Evolutionary conservation across 2,888 invertebrate species (phyloP), one percentile per base, ranked within the genome.

Genomic region (Autographa pulchrina): DNA sequence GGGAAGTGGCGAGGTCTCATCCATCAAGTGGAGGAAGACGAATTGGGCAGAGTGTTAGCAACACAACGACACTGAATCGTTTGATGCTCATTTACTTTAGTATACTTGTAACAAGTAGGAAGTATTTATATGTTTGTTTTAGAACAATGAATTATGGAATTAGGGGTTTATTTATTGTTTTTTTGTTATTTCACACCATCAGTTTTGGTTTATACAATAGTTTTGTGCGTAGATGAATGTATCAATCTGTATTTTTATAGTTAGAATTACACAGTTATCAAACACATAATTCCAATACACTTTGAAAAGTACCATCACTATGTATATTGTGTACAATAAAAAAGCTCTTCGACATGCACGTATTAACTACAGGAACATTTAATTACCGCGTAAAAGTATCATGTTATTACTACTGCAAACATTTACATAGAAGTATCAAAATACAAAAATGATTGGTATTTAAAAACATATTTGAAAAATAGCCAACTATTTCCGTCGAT

Each of bases 1-100:
- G 92, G 92, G 88, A 89, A 93, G 93, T 92, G 93, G 90, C 86
- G 92, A 88, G 85, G 88, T 85, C 85, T 89, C 94, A 95, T 95
- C 94, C 91, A 95, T 95, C 95, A 94, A 90, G 87, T 65, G 78
- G 87, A 85, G 83, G 89, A 92, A 93, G 94, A 94, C 89, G 94
- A 92, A 94, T 94, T 91, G 91, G 89, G 75, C 78, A 65, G 88
- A 75, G 75, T 76, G 75, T 76, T 82, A 81, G 78, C 74, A 76
- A 84, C 70, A 77, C 81, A 82, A 82, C 74, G 85, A 84, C 86
- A 86, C 81, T 82, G 83, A 87, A 82, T 88, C 85, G 85, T 86
- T 88, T 88, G 88, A 88, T 86, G 85, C 85, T 89, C 86, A 75
- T 87, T 88, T 86, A 84, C 75, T 84, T 83, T 82, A 81, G 83